Evolutionary conservation across 1,140 invertebrate species (phyloP), one percentile per base, ranked within the genome.

Genomic region (Cyphomyrmex costatus): DNA sequence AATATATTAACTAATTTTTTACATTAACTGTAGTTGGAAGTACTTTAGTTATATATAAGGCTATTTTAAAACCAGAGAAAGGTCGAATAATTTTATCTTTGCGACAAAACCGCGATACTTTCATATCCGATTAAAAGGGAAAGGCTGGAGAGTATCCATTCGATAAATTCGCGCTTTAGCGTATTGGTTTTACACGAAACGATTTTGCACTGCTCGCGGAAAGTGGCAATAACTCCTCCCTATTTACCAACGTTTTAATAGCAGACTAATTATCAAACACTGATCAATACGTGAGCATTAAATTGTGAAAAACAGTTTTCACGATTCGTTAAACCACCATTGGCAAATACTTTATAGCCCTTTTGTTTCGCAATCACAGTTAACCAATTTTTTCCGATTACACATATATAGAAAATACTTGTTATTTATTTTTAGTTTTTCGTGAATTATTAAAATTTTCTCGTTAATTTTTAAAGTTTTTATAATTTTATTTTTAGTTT

Each of bases 241-340:
- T 82, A 82, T 73, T 82, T 73, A 82, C 53, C 79, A 82, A 73
- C 53, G 79, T 21, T 68, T 46, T 82, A 60, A 82, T 73, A 60
- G 66, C 53, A 21, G 56, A 46, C 51, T 82, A 82, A 82, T 82
- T 82, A 82, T 71, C 65, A 46, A 73, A 58, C 51, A 73, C 19
- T 82, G 65, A 60, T 82, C 33, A 82, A 58, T 33, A 53, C 36
- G 46, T n/a, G 24, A 66, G 3, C 53, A 58, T 82, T 82, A 73
- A 82, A 82, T 82, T 42, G 79, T 30, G 79, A 60, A 73, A 82
- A 82, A 82, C 36, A 73, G 36, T 73, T 82, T 82, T 60, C 33
- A 58, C 36, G 19, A 82, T 36, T 53, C 24, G 6, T 82, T 82
- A 73, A 82, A 73, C 3, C 33, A 14, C 24, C 12, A 82, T 60